Conservation (phyloP, 2,888 invertebrate species). For the Pelosia muscerda region DNA sequence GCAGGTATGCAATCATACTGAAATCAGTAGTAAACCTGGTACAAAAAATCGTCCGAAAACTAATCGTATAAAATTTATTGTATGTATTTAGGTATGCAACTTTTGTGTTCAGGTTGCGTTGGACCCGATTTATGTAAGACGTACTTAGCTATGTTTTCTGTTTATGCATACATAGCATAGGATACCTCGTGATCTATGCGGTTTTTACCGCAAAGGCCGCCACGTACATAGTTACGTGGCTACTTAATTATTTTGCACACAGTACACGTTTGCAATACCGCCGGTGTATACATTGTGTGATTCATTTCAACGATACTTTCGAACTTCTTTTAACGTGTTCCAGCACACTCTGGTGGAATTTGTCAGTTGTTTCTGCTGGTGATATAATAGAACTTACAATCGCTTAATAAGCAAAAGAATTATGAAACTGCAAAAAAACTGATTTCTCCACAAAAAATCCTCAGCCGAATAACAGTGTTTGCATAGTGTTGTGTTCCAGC, state of each 20-base stretch:
- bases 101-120: background rate
- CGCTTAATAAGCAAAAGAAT: background rate
- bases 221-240: constrained; percentile 26
- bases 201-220: constrained; percentile 46
- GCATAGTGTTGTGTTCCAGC: constrained; percentile 10
- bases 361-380: background rate
- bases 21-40: too few relatives aligned
- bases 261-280: constrained; percentile 36
- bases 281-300: constrained; percentile 25
- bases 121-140: constrained; percentile 29
- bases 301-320: constrained; percentile 38
- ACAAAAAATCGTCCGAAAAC: too few relatives aligned
- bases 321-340: constrained; percentile 13
- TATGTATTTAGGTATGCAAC: background rate
- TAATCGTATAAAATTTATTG: too few relatives aligned
- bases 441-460: background rate
- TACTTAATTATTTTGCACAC: constrained; percentile 44
- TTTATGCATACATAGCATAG: constrained; percentile 60
- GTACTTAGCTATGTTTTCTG: constrained; percentile 47
- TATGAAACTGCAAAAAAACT: background rate
- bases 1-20: too few relatives aligned
- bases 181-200: constrained; percentile 49
- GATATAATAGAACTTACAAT: background rate
- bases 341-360: background rate
- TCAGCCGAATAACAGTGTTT: background rate